Evolutionary conservation across 2,888 invertebrate species (phyloP).

Genomic region (Galerucella nymphaeae): DNA sequence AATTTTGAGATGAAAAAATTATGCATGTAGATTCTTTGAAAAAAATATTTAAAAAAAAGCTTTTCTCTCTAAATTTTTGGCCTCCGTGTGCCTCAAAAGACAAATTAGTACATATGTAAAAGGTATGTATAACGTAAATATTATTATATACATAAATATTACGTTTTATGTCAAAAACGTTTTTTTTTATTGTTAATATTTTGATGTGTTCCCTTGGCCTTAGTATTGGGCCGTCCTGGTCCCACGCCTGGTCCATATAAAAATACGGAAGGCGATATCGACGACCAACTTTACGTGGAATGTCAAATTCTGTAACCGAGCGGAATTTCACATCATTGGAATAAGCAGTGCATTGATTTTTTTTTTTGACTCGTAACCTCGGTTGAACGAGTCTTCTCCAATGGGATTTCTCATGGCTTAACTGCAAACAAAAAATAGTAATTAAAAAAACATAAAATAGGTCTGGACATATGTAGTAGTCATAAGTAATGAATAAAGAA

Average conservation of each 20-base stretch:
- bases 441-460: background rate
- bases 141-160: conserved; percentile 41
- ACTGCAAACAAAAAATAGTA: background rate
- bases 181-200: conserved; percentile 23
- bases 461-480: too few relatives aligned
- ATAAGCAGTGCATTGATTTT: conserved; percentile 52
- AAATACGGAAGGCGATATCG: conserved; percentile 57
- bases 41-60: background rate
- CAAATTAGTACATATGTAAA: conserved; percentile 25
- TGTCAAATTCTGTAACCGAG: conserved; percentile 60
- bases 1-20: too few relatives aligned
- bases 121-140: conserved; percentile 24
- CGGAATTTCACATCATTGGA: conserved; percentile 64
- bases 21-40: too few relatives aligned
- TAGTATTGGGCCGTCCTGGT: conserved; percentile 63
- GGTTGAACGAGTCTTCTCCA: background rate
- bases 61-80: background rate
- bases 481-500: too few relatives aligned
- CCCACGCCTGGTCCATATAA: conserved; percentile 56
- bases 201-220: conserved; percentile 63
- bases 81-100: conserved; percentile 17
- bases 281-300: conserved; percentile 62
- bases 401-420: background rate
- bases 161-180: conserved; percentile 24
- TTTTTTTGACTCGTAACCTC: background rate